Conservation (phyloP, 2,113 vertebrate genomes). For the Anhinga anhinga region DNA sequence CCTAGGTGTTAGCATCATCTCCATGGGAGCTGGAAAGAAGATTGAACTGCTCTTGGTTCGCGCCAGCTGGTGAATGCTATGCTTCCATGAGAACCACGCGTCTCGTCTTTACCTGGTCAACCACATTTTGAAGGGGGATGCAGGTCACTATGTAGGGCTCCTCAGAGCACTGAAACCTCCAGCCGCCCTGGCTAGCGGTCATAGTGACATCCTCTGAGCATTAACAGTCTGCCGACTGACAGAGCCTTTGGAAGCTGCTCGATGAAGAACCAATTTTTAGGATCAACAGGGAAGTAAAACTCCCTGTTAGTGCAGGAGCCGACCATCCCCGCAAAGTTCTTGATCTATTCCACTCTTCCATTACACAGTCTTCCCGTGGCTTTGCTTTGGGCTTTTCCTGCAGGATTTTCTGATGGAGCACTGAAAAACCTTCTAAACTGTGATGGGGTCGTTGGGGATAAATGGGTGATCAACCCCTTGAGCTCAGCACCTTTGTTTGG, state of each 20-base stretch:
- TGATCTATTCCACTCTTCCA: neutral
- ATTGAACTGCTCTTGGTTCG: neutral
- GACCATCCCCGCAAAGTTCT: neutral
- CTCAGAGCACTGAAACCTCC: neutral
- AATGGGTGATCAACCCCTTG: neutral
- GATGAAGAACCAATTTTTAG: neutral
- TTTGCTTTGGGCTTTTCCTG: neutral
- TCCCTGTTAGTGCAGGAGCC: neutral
- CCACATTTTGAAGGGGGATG: neutral
- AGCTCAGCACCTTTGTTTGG: neutral
- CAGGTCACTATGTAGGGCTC: neutral
- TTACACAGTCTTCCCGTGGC: neutral
- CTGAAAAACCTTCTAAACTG: neutral
- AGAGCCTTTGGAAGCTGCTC: neutral
- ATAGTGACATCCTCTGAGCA: neutral
- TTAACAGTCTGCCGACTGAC: neutral
- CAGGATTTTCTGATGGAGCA: neutral
- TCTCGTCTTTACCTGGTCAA: neutral
- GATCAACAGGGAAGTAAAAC: neutral
- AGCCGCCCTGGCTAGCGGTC: neutral
- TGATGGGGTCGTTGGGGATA: neutral
- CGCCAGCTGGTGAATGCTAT: neutral
- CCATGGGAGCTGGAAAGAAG: neutral
- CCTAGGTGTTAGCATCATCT: neutral
- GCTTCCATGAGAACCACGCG: neutral